Conservation (phyloP, 1,140 invertebrate genomes). For the Bombus huntii region DNA sequence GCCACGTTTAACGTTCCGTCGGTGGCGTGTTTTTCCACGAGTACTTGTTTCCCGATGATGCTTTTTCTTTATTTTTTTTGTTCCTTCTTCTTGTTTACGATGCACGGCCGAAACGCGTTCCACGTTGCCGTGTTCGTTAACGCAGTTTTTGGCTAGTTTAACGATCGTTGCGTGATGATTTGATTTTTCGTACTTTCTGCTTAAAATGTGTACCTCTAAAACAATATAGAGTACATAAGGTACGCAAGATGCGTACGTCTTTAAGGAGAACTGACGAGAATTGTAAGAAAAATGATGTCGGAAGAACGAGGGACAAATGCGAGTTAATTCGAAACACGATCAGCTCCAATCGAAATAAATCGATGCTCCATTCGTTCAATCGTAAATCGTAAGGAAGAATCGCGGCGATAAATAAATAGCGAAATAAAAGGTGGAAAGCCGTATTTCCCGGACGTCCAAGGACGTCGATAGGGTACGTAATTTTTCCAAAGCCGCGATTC, state of each 20-base stretch:
- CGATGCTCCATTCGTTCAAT: background rate
- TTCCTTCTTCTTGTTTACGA: background rate
- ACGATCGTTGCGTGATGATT: background rate
- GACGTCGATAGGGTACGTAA: background rate
- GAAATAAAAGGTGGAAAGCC: background rate
- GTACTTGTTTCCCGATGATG: background rate
- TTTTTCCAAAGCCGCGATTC: conserved; percentile 41
- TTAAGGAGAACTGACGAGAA: no score
- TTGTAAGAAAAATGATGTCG: background rate
- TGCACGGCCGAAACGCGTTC: background rate
- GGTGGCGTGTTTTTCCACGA: background rate
- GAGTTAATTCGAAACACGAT: background rate
- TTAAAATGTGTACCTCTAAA: no score
- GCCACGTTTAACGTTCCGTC: conserved; percentile 12
- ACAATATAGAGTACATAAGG: no score
- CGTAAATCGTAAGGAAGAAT: background rate
- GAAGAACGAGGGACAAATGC: background rate
- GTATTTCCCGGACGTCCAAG: background rate
- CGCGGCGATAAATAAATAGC: background rate
- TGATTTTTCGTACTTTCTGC: background rate
- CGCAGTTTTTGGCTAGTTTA: background rate
- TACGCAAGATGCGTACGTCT: no score
- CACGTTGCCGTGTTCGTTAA: background rate
- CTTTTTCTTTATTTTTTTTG: background rate
- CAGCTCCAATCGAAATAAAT: background rate